Conservation (phyloP, 1,140 invertebrate genomes). For the Neodiprion fabricii region DNA sequence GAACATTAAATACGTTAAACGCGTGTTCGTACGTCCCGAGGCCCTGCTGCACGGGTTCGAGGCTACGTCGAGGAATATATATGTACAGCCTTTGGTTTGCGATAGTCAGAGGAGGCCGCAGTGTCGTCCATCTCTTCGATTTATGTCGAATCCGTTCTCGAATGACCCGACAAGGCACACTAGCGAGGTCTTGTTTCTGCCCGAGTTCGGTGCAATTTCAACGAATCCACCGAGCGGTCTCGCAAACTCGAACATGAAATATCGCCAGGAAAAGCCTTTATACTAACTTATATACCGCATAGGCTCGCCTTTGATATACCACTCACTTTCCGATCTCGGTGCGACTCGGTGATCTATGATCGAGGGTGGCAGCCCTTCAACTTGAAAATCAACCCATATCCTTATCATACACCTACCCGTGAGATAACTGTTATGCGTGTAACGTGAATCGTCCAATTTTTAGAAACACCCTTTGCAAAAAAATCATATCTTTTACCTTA, state of each 20-base stretch:
- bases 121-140: conserved; percentile 57
- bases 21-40: conserved; percentile 45
- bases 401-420: background rate
- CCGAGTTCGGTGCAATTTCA: conserved; percentile 1
- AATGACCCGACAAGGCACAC: conserved; percentile 42
- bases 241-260: background rate
- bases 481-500: too few species aligned
- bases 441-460: too few species aligned
- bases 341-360: background rate
- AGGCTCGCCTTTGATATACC: background rate
- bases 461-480: too few species aligned
- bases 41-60: conserved; percentile 11
- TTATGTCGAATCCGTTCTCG: conserved; percentile 52
- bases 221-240: background rate
- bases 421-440: too few species aligned
- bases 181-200: conserved; percentile 1
- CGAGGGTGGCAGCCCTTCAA: background rate
- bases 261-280: background rate
- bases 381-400: background rate
- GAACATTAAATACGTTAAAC: conserved; percentile 37
- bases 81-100: conserved; percentile 27
- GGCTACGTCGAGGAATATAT: conserved; percentile 30
- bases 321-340: background rate
- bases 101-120: conserved; percentile 46
- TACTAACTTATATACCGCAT: background rate